A percentile compares a stretch with the other conserved stretches of the same genome.
These are phyloP conservation scores for Zosterops pallidus DNA, from an alignment of 2,113 vertebrate species.

Conservation along the genomic window DNA sequence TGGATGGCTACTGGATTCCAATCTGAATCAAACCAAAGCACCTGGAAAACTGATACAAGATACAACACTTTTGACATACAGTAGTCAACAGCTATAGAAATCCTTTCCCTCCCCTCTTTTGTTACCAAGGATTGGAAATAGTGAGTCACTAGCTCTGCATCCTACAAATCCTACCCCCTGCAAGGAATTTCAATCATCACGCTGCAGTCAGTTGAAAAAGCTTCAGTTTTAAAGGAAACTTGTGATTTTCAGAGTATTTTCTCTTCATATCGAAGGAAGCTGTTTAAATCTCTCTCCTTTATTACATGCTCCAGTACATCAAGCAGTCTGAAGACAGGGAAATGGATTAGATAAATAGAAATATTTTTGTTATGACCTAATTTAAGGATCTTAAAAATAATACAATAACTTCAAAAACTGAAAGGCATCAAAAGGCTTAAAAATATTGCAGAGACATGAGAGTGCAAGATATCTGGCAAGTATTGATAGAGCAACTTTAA, in stretches of 20 bases:
- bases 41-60: not conserved
- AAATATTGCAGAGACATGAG: slow-evolving; percentile 35
- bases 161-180: not conserved
- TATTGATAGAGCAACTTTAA: slow-evolving; percentile 20
- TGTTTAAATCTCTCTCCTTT: slow-evolving; percentile 14
- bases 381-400: slow-evolving; percentile 49
- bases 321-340: not conserved
- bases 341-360: slow-evolving; percentile 59
- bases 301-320: slow-evolving; percentile 7
- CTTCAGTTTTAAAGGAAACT: not conserved
- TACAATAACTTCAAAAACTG: slow-evolving; percentile 13
- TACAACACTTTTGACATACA: not conserved
- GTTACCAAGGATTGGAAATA: not conserved
- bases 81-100: not conserved
- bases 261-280: not conserved
- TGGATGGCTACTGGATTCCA: not conserved
- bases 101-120: accelerated
- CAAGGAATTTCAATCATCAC: not conserved
- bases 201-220: not conserved
- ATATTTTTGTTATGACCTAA: slow-evolving; percentile 64
- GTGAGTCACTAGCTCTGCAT: not conserved
- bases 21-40: not conserved
- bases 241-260: slow-evolving; percentile 34
- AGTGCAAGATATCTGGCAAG: slow-evolving; percentile 50
- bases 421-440: slow-evolving; percentile 47